A percentile compares a stretch with the other conserved stretches of the same genome.
phyloP scores from a whole-genome alignment of 2,113 vertebrate genomes.

The Scopus umbretta region DNA sequence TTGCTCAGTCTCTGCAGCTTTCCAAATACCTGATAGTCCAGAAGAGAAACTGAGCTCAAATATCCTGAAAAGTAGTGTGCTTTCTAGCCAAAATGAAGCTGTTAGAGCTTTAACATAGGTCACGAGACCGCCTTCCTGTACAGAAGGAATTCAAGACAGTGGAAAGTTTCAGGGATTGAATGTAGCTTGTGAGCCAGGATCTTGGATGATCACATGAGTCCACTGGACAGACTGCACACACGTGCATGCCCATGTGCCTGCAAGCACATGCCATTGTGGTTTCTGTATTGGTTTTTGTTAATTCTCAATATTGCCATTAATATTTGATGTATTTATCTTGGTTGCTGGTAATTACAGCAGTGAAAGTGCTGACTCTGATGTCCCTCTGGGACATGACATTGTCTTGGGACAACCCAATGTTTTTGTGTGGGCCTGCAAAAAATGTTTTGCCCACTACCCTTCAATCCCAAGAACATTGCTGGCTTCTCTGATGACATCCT shows the following conservation, averaged over 20 bases:
- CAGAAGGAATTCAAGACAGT: background rate
- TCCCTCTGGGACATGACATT: background rate
- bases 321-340: slow-evolving; percentile 9
- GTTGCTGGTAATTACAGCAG: background rate
- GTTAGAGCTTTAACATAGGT: background rate
- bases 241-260: background rate
- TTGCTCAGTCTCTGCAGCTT: background rate
- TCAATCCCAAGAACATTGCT: background rate
- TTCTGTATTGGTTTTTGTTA: background rate
- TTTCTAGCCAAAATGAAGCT: background rate
- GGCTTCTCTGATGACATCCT: background rate
- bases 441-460: background rate
- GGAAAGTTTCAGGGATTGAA: background rate
- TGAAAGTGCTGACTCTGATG: slow-evolving; percentile 10
- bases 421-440: background rate
- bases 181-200: background rate
- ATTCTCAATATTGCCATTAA: slow-evolving; percentile 24
- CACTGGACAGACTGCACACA: background rate
- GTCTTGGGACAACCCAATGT: background rate
- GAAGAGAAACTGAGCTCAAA: background rate
- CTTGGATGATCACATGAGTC: background rate
- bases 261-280: background rate
- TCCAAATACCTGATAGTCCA: background rate
- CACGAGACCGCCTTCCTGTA: background rate
- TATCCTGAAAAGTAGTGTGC: background rate